Evolutionary conservation across 1,140 invertebrate species (phyloP).

Genomic region (Leptinotarsa texana): DNA sequence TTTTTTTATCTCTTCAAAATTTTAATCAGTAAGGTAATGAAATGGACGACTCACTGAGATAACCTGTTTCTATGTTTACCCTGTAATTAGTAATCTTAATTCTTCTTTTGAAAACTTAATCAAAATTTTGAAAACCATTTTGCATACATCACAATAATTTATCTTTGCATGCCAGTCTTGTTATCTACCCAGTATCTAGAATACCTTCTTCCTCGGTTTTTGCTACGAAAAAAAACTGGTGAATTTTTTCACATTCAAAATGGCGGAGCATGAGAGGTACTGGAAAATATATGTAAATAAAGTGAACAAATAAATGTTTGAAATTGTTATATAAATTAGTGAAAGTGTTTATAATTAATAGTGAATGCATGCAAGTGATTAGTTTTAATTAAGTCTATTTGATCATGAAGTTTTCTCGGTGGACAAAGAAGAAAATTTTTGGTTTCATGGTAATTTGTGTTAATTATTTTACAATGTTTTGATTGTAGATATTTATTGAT

Average conservation of each 20-base stretch:
- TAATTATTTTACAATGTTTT: not conserved
- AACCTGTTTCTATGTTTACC: no score
- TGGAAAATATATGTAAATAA: constrained; percentile 8
- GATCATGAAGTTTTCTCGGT: constrained; percentile 30
- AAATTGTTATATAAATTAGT: not conserved
- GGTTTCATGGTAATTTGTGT: constrained; percentile 35
- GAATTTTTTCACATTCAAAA: not conserved
- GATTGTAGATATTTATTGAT: no score
- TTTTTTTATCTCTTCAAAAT: no score
- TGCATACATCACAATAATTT: no score
- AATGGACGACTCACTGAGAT: no score
- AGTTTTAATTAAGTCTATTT: not conserved
- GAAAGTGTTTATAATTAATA: not conserved
- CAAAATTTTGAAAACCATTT: no score
- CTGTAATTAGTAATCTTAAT: no score
- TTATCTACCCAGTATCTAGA: not conserved
- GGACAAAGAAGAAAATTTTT: constrained; percentile 38
- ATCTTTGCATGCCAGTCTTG: no score
- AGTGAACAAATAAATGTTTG: not conserved
- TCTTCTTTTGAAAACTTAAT: no score
- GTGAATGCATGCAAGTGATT: not conserved
- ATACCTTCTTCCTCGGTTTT: not conserved
- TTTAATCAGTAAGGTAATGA: no score
- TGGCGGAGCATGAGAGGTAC: not conserved
- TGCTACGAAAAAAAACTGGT: not conserved